Evolutionary conservation across 2,113 vertebrate genomes (phyloP), one percentile per base, ranked within the genome.

Genomic region (Lonchura striata): DNA sequence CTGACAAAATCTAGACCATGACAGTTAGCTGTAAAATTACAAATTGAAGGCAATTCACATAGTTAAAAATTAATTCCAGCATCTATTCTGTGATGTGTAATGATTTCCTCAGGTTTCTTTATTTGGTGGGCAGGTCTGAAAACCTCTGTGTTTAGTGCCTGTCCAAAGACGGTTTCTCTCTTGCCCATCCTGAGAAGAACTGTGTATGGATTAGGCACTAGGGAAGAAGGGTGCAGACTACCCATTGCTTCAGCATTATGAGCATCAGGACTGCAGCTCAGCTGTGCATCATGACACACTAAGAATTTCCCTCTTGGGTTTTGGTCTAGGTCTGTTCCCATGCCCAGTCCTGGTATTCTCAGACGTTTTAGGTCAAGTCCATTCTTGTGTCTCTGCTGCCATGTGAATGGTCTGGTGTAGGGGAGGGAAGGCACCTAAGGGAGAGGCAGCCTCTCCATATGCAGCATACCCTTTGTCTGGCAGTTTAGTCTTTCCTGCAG

Each of bases 211-310:
- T 72, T 56, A 52, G 63, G 71, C 18, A 21, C 41, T 60, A n/a
- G 56, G 56, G 41, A 25, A 47, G 56, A 70, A 30, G 0, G 0
- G 24, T 52, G 56, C n/a, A 54, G 18, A 35, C 20, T 27, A 35
- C 24, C 35, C 3, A 0, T 50, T 0, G 0, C 35, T 83, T 91
- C 0, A 0, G 18, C 59, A 42, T 69, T 83, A 16, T 46, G 47
- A 66, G 37, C 35, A 39, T 81, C 39, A 50, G 33, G 24, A 80
- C 50, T 4, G 1, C 49, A 42, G 30, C 1, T 3, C n/a, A 49
- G 33, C 53, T 41, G 12, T 52, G 57, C 18, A 18, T 19, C 10
- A 4, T 30, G 33, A 27, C 42, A 10, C 31, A 50, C 15, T 13
- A 77, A 21, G n/a, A 77, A 25, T 39, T 68, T 63, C 12, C 37